These are phyloP conservation scores for Halictus rubicundus DNA, from an alignment of 1,140 invertebrate species.

Conservation along the genomic window DNA sequence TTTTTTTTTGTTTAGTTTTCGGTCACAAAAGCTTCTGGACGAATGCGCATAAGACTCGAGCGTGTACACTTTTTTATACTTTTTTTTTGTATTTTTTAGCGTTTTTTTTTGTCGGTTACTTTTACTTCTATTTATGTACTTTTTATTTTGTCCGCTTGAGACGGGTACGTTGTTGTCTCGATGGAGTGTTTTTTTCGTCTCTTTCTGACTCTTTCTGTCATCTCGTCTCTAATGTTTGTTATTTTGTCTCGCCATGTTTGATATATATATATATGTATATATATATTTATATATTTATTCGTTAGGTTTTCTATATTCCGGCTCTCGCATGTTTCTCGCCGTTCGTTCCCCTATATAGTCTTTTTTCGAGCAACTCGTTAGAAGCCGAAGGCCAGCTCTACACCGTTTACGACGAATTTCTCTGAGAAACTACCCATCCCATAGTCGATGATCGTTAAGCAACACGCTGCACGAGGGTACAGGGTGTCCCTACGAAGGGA, in stretches of 20 bases:
- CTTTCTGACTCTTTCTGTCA: conserved; percentile 48
- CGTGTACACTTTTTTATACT: conserved; percentile 57
- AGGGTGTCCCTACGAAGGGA: conserved; percentile 61
- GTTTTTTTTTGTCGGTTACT: background rate
- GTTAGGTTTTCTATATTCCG: background rate
- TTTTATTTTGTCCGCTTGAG: conserved; percentile 68
- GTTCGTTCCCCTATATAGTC: conserved; percentile 22
- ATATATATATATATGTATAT: too few species aligned
- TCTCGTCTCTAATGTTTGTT: conserved; percentile 33
- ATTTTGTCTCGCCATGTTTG: conserved; percentile 30
- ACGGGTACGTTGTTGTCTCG: conserved; percentile 73
- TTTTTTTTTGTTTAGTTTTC: conserved; percentile 27
- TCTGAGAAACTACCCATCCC: conserved; percentile 58
- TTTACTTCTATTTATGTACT: background rate
- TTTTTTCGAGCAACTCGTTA: conserved; percentile 26
- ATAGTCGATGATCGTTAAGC: conserved; percentile 53
- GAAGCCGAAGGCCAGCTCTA: conserved; percentile 50
- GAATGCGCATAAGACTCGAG: conserved; percentile 69
- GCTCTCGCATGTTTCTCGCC: conserved; percentile 55
- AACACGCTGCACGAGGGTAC: conserved; percentile 56
- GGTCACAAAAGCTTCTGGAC: conserved; percentile 62
- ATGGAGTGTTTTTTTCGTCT: conserved; percentile 66
- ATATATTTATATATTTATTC: too few species aligned
- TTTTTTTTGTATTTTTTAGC: background rate
- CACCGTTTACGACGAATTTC: conserved; percentile 56